phyloP scores from a whole-genome alignment of 2,888 invertebrate species.

The Nesidiocoris tenuis region DNA sequence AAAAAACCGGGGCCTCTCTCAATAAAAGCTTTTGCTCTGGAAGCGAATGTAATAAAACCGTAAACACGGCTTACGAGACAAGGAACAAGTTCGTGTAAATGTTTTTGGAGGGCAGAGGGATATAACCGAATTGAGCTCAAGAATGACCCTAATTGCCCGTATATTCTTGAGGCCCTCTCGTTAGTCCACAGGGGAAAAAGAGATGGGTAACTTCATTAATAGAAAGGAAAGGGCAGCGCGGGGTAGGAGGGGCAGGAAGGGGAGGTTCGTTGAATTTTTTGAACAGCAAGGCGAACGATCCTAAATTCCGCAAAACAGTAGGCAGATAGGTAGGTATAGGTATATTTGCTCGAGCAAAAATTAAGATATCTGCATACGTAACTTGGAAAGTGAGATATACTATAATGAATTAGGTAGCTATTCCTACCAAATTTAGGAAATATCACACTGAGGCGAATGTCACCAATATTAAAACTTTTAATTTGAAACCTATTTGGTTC shows the following conservation, averaged over 20 bases:
- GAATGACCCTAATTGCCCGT: slow-evolving; percentile 47
- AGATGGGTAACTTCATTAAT: slow-evolving; percentile 48
- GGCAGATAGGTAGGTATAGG: no score
- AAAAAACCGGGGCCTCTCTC: slow-evolving; percentile 5
- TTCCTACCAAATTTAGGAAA: no score
- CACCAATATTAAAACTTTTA: no score
- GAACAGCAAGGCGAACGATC: background rate
- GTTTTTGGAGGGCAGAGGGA: slow-evolving; percentile 9
- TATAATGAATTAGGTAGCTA: no score
- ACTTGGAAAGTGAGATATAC: no score
- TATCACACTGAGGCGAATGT: no score
- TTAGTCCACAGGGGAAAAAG: slow-evolving; percentile 38
- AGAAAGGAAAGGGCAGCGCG: slow-evolving; percentile 7
- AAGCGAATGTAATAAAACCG: slow-evolving; percentile 23
- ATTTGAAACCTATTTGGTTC: no score
- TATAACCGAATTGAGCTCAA: slow-evolving; percentile 46
- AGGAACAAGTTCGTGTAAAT: slow-evolving; percentile 17
- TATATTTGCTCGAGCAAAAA: no score
- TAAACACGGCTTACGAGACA: background rate
- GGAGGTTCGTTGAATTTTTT: background rate
- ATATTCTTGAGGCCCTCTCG: slow-evolving; percentile 46
- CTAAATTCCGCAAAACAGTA: background rate
- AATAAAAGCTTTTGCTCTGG: slow-evolving; percentile 26
- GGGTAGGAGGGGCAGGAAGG: slow-evolving; percentile 5
- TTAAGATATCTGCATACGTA: no score